These are phyloP conservation scores for Cydia strobilella DNA, from an alignment of 1,140 invertebrate species.

Conservation along the genomic window DNA sequence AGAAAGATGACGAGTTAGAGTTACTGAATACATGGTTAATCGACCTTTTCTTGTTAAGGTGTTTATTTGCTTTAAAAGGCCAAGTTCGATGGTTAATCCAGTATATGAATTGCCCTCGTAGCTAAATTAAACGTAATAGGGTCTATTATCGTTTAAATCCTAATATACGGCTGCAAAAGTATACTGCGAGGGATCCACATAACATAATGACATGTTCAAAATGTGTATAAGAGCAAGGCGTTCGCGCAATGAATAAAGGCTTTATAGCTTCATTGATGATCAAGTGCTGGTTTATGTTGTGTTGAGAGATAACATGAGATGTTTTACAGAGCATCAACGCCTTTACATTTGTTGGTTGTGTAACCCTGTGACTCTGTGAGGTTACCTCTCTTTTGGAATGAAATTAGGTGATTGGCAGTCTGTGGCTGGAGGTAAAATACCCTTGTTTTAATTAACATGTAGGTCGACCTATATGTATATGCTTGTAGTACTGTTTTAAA, in stretches of 20 bases:
- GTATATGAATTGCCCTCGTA: neutral
- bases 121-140: neutral
- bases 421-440: neutral
- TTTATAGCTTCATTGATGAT: constrained; percentile 12
- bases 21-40: constrained; percentile 23
- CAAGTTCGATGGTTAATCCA: neutral
- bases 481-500: too few species aligned
- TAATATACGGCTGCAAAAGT: neutral
- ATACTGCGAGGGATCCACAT: constrained; percentile 3
- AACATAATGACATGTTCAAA: constrained; percentile 26
- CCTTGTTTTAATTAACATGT: too few species aligned
- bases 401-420: neutral
- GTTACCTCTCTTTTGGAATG: neutral
- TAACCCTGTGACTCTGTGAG: neutral
- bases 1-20: constrained; percentile 32
- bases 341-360: neutral
- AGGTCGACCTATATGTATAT: too few species aligned
- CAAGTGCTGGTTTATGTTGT: constrained; percentile 9
- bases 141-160: neutral
- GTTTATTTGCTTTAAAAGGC: constrained; percentile 19
- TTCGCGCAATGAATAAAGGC: constrained; percentile 14
- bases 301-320: constrained; percentile 19
- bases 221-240: constrained; percentile 25
- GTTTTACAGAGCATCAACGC: neutral
- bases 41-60: constrained; percentile 19